A percentile compares a stretch with the other conserved stretches of the same genome.
Conservation (phyloP, 2,888 invertebrate genomes). For the Cacoxenus indagator region DNA sequence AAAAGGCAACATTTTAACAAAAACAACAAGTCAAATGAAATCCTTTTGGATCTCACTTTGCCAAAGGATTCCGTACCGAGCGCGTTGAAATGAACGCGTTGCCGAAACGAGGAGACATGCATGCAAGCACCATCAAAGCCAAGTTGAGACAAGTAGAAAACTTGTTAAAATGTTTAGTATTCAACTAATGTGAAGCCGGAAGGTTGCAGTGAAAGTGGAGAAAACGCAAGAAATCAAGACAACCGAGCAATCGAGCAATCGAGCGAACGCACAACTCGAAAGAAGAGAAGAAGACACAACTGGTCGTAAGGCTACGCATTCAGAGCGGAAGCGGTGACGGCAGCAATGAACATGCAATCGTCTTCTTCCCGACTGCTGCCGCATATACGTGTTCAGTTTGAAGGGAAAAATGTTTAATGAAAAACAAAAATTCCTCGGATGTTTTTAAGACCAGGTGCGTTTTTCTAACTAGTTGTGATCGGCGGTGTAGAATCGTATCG, state of each 20-base stretch:
- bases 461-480: neutral
- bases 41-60: slow-evolving; percentile 16
- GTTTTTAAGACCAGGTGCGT: neutral
- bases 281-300: neutral
- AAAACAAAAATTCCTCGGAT: too few species aligned
- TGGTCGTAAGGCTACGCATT: neutral
- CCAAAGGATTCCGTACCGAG: neutral
- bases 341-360: slow-evolving; percentile 17
- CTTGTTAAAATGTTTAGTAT: slow-evolving; percentile 21
- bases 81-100: neutral
- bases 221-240: neutral
- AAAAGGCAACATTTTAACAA: neutral
- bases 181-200: slow-evolving; percentile 4
- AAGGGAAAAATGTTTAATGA: neutral
- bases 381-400: slow-evolving; percentile 1
- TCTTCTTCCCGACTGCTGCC: slow-evolving; percentile 10
- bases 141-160: slow-evolving; percentile 23
- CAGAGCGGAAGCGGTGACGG: neutral
- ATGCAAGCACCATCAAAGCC: slow-evolving; percentile 18
- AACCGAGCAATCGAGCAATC: too few species aligned
- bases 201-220: neutral
- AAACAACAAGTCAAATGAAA: too few species aligned
- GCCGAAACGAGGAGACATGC: neutral
- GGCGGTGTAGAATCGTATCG: neutral
- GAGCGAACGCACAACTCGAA: neutral